Evolutionary conservation across 2,888 invertebrate species (phyloP).

Genomic region (Stomorhina lunata): DNA sequence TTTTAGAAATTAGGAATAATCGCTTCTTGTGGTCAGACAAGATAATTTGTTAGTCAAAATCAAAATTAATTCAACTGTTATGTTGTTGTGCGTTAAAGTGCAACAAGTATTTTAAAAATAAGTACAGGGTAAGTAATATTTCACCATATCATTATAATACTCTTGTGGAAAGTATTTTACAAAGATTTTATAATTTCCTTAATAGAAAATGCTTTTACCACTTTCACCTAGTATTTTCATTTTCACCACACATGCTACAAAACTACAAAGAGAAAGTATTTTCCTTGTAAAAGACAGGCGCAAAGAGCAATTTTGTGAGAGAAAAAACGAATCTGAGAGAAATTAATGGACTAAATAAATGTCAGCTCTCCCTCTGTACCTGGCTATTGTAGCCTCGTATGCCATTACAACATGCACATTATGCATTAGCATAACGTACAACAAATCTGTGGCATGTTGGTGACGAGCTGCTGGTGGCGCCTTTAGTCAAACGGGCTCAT

Average conservation of each 20-base stretch:
- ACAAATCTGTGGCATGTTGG: conserved; percentile 44
- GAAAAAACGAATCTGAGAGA: background rate
- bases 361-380: background rate
- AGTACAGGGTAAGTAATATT: no score
- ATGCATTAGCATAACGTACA: conserved; percentile 32
- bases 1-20: no score
- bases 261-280: conserved; percentile 13
- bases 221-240: background rate
- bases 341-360: conserved; percentile 1
- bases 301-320: background rate
- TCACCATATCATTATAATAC: background rate
- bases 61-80: no score
- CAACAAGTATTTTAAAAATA: no score
- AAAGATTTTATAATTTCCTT: background rate
- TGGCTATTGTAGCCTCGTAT: conserved; percentile 1
- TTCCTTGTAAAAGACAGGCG: conserved; percentile 4
- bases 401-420: conserved; percentile 15
- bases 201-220: background rate
- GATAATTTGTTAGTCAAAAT: no score
- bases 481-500: conserved; percentile 72
- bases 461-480: conserved; percentile 57
- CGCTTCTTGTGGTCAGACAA: no score
- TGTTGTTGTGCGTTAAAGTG: no score
- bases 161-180: background rate
- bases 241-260: conserved; percentile 27